These are phyloP conservation scores for Trichonephila inaurata DNA, from an alignment of 1,140 invertebrate genomes.

Conservation along the genomic window DNA sequence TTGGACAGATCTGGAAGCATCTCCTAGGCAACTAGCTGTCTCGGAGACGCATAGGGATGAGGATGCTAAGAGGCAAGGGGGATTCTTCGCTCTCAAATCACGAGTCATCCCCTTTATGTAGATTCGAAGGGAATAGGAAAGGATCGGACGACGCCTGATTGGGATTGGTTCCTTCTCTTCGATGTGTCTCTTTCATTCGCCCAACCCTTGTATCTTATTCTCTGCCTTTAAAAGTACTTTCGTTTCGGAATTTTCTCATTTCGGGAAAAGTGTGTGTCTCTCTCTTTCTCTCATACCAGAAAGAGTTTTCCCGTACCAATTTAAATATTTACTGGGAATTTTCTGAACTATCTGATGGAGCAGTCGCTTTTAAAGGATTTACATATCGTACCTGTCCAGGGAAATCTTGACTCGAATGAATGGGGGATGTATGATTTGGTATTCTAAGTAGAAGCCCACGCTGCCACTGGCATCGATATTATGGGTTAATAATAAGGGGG, in stretches of 20 bases:
- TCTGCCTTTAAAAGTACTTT: slow-evolving; percentile 20
- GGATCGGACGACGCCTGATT: slow-evolving; percentile 57
- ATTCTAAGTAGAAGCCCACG: slow-evolving; percentile 19
- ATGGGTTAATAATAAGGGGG: slow-evolving; percentile 33
- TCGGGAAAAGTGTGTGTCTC: slow-evolving; percentile 44
- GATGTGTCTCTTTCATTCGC: slow-evolving; percentile 68
- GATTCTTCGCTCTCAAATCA: slow-evolving; percentile 68
- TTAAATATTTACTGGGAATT: slow-evolving; percentile 71
- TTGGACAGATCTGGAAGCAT: slow-evolving; percentile 72
- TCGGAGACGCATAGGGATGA: slow-evolving; percentile 73
- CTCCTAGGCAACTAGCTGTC: slow-evolving; percentile 75
- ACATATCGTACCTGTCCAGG: slow-evolving; percentile 69
- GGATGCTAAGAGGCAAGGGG: slow-evolving; percentile 75
- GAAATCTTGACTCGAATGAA: slow-evolving; percentile 63
- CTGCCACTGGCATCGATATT: background rate
- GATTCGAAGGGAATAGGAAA: slow-evolving; percentile 62
- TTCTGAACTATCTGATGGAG: slow-evolving; percentile 41
- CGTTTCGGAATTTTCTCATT: slow-evolving; percentile 69
- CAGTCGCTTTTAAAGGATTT: slow-evolving; percentile 68
- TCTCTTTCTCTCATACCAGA: background rate
- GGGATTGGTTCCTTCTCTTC: slow-evolving; percentile 62
- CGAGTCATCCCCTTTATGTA: slow-evolving; percentile 75
- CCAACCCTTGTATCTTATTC: slow-evolving; percentile 66
- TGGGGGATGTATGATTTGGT: slow-evolving; percentile 49
- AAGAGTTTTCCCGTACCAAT: slow-evolving; percentile 46